Evolutionary conservation across 2,888 invertebrate genomes (phyloP).

Genomic region (Unio delphinus): DNA sequence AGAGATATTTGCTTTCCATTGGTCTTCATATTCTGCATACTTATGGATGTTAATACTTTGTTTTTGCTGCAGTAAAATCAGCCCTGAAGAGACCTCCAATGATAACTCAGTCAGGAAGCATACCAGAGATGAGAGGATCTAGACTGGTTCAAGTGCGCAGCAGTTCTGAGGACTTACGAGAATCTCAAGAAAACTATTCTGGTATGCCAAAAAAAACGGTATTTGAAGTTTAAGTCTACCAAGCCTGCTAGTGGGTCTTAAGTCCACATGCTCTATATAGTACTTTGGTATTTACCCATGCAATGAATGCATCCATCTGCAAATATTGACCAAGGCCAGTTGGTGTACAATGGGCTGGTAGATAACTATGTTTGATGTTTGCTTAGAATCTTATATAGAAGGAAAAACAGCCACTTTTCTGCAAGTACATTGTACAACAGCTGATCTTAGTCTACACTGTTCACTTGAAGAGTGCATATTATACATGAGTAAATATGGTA

Average conservation of each 20-base stretch:
- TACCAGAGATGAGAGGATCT: constrained; percentile 31
- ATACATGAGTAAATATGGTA: too few species aligned
- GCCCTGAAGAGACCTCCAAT: constrained; percentile 41
- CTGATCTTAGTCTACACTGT: too few species aligned
- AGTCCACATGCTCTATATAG: not conserved
- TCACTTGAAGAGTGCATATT: too few species aligned
- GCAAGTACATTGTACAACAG: too few species aligned
- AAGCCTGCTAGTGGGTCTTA: not conserved
- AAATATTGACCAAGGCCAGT: too few species aligned
- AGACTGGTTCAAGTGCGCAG: constrained; percentile 31
- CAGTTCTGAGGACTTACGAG: constrained; percentile 40
- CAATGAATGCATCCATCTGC: too few species aligned
- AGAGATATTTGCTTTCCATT: too few species aligned
- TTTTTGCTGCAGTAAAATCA: constrained; percentile 29
- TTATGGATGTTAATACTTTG: not conserved
- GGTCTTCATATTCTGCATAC: too few species aligned
- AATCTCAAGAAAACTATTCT: constrained; percentile 33
- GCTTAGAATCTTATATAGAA: too few species aligned
- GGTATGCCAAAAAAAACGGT: constrained; percentile 10
- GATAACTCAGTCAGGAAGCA: constrained; percentile 31
- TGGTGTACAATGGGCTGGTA: too few species aligned
- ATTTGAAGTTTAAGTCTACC: not conserved
- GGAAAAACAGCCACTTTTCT: too few species aligned
- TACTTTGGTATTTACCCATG: constrained; percentile 19
- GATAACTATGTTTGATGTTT: too few species aligned